phyloP scores from a whole-genome alignment of 53 echinoderm and acorn worm species.

The Antedon mediterranea region DNA sequence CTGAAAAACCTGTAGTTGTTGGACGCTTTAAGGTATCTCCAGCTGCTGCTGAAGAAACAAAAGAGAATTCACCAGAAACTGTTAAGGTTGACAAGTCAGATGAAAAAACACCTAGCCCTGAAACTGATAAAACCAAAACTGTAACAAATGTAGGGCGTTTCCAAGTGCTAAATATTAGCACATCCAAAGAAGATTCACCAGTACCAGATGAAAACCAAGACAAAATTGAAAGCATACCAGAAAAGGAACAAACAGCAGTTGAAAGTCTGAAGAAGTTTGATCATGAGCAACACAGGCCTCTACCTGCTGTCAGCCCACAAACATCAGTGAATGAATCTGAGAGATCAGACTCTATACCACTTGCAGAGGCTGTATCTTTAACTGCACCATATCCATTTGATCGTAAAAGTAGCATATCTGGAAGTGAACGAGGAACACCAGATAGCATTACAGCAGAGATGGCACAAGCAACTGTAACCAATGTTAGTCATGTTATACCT shows the following conservation, averaged over 20 bases:
- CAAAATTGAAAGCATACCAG: neutral
- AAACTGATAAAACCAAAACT: neutral
- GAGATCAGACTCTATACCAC: neutral
- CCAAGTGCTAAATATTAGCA: neutral
- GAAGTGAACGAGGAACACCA: conserved; percentile 72
- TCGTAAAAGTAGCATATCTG: neutral
- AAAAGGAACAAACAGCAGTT: neutral
- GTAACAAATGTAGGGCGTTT: neutral
- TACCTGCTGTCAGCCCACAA: neutral
- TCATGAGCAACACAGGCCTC: neutral
- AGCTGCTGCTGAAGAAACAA: neutral
- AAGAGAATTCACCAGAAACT: neutral
- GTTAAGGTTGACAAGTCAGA: neutral
- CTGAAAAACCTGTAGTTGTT: neutral
- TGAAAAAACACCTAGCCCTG: neutral
- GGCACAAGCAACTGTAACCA: neutral
- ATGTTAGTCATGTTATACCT: neutral
- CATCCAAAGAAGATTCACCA: neutral
- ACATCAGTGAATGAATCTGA: neutral
- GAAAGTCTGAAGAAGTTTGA: neutral
- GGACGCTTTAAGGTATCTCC: neutral
- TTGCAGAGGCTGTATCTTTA: neutral
- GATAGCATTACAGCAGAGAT: conserved; percentile 74
- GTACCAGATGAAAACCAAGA: neutral
- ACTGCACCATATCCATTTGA: neutral